Evolutionary conservation across 2,888 invertebrate genomes (phyloP), one percentile per base, ranked within the genome.

Genomic region (Dugesia japonica): DNA sequence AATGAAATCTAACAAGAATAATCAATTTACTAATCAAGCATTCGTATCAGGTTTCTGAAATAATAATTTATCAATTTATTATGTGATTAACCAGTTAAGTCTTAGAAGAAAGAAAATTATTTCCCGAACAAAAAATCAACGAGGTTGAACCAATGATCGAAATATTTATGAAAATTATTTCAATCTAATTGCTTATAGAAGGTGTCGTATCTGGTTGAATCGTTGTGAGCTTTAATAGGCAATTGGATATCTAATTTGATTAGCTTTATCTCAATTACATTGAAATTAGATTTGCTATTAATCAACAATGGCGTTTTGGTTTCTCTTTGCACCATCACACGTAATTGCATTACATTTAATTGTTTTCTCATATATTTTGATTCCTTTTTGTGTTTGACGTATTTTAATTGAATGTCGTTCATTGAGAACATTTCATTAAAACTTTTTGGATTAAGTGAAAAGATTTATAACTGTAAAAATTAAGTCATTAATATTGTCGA

Each of bases 21-120:
- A 56, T 56, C 56, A 56, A 56, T 56, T 56, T 56, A 56, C 56
- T 56, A 56, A 56, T 56, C 56, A 56, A 56, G 56, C 56, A 56
- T 56, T 56, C 56, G 56, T 56, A 56, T 56, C 56, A 56, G 56
- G 56, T 56, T 56, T 56, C 56, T 56, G 56, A 56, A 56, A 56
- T 56, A 56, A 56, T 56, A 56, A 56, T 56, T 56, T 56, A 56
- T 56, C 56, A 56, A 56, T 56, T 56, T 56, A 56, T 56, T 56
- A 56, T 56, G 56, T 56, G 56, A 56, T 56, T 56, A 56, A 56
- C 56, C 56, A 56, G 56, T 56, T 56, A 56, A 56, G 56, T 56
- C 56, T 56, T 9, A 56, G 56, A 56, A 56, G 56, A 56, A 56
- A 56, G 56, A 56, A 56, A 56, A 56, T 56, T 1, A 56, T 56